These are phyloP conservation scores for Adrianichthys oophorus DNA, from an alignment of 2,797 vertebrate genomes.

Conservation along the genomic window DNA sequence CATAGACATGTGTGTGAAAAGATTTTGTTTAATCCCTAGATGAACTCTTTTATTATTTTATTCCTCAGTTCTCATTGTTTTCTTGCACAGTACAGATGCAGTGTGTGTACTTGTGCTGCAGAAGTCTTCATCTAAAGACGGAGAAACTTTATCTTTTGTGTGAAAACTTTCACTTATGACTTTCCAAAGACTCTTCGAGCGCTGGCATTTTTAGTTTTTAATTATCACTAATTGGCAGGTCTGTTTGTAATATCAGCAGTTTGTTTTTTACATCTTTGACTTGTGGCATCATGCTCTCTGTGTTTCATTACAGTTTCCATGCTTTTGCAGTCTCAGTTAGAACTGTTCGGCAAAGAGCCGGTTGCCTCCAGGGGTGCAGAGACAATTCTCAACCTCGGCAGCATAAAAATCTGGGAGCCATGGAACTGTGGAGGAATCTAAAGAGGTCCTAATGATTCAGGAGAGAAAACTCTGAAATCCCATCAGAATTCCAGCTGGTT, in stretches of 20 bases:
- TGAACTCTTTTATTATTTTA: constrained; percentile 45
- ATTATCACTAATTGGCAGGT: constrained; percentile 4
- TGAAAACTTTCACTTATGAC: constrained; percentile 16
- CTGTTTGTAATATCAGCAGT: constrained; percentile 6
- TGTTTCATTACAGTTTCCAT: not conserved
- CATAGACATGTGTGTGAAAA: constrained; percentile 1
- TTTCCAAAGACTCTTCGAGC: not conserved
- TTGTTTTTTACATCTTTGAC: not conserved
- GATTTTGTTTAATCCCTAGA: constrained; percentile 44
- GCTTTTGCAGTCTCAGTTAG: too few relatives aligned
- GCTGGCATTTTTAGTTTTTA: not conserved
- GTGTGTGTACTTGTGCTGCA: constrained; percentile 7
- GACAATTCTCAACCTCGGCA: too few relatives aligned
- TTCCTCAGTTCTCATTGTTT: constrained; percentile 51
- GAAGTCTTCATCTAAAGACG: constrained; percentile 32
- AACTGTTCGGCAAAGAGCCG: too few relatives aligned
- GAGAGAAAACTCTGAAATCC: too few relatives aligned
- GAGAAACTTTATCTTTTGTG: not conserved
- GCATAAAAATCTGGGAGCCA: too few relatives aligned
- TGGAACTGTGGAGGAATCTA: too few relatives aligned
- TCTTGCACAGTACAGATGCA: constrained; percentile 17
- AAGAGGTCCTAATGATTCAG: too few relatives aligned
- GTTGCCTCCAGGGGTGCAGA: too few relatives aligned
- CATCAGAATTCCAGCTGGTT: too few relatives aligned
- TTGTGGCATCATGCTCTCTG: not conserved